Conservation (phyloP, 2,888 invertebrate genomes). For the Drosophila macrothrix region DNA sequence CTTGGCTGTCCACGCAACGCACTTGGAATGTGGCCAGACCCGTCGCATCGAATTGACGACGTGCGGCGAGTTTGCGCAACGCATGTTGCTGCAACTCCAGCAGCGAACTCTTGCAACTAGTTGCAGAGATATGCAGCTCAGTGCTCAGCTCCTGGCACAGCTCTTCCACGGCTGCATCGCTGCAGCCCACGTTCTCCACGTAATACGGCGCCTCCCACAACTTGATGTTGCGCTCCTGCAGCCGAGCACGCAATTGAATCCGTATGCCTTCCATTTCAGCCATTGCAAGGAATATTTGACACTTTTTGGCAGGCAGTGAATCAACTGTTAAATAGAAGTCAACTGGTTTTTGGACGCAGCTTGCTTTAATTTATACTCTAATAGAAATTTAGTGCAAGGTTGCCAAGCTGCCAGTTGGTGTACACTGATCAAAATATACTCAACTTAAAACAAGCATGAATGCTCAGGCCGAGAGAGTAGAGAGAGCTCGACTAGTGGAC, state of each 20-base stretch:
- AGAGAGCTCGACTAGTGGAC: too few relatives aligned
- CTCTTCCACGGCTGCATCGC: conserved; percentile 83
- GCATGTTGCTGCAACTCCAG: conserved; percentile 84
- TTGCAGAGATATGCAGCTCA: conserved; percentile 85
- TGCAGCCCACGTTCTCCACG: conserved; percentile 85
- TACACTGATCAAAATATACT: background rate
- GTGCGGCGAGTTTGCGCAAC: conserved; percentile 89
- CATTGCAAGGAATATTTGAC: conserved; percentile 44
- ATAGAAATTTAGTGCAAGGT: background rate
- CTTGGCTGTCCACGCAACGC: conserved; percentile 87
- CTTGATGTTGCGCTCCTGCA: conserved; percentile 89
- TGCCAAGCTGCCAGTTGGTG: background rate
- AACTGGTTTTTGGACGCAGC: background rate
- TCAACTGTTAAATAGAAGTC: background rate
- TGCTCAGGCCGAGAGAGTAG: too few relatives aligned
- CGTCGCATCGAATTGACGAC: conserved; percentile 89
- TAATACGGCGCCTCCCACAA: conserved; percentile 91
- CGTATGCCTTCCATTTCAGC: conserved; percentile 87
- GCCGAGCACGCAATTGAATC: conserved; percentile 88
- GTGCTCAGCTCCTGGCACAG: conserved; percentile 87
- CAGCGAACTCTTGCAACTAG: conserved; percentile 46
- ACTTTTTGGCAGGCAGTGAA: background rate
- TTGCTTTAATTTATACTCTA: background rate
- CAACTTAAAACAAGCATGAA: too few relatives aligned
- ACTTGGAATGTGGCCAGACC: conserved; percentile 90